A percentile compares a stretch with the other conserved stretches of the same genome.
These are phyloP conservation scores for Taeniopygia guttata DNA, from an alignment of 2,797 vertebrate genomes.

Conservation along the genomic window DNA sequence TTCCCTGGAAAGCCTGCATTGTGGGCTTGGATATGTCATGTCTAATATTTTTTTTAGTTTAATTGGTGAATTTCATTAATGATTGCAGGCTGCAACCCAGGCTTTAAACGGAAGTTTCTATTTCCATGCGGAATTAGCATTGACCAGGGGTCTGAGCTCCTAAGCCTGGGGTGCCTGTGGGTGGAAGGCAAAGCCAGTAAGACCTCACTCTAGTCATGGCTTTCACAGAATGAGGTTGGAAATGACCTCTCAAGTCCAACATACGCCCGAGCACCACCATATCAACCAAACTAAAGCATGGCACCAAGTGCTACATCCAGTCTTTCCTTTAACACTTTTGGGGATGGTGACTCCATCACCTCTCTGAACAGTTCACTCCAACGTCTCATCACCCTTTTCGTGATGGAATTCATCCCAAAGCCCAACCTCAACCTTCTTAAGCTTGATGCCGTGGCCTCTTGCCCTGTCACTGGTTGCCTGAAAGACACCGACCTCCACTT, in stretches of 20 bases:
- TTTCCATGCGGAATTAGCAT: accelerated
- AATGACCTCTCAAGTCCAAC: neutral
- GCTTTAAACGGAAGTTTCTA: neutral
- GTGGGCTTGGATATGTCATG: neutral
- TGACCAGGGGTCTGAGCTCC: accelerated
- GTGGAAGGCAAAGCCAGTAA: accelerated
- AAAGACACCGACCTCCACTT: neutral
- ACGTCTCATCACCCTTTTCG: neutral
- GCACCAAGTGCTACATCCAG: neutral
- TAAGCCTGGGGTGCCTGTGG: too few relatives aligned
- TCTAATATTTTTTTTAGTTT: neutral
- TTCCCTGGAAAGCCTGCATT: neutral
- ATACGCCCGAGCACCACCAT: neutral
- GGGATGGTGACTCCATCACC: neutral
- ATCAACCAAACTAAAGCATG: neutral
- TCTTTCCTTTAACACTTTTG: neutral
- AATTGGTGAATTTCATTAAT: neutral
- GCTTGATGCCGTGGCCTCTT: neutral
- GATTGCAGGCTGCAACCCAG: accelerated
- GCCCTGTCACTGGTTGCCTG: neutral
- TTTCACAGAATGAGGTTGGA: neutral
- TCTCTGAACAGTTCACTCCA: neutral
- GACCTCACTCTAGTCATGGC: neutral
- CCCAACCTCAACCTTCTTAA: neutral
- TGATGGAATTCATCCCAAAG: neutral